Base-by-base conservation (phyloP, 1,140 invertebrate genomes). In the Ceratina japonica region DNA sequence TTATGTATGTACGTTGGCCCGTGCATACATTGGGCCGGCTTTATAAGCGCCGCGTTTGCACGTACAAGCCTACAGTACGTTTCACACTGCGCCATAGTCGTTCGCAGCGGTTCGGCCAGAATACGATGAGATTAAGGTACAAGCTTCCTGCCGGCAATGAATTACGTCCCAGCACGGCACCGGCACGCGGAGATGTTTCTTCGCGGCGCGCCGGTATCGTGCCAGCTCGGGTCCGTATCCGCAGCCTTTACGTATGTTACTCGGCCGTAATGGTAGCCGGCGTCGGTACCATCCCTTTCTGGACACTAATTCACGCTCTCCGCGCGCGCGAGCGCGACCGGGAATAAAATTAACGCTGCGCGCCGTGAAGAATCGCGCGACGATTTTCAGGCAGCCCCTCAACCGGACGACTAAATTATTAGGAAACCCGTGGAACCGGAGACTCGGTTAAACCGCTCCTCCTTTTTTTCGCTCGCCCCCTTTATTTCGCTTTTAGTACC, bases 121-220 rank as follows among this genome's bases (percentile, higher is more conserved):
- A 82, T 79, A 82, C 86, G 87, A 88, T 61, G 80, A 88, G 84
- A 89, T 88, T 88, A 87, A 88, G 81, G 84, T 88, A 86, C 87
- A 86, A 83, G 86, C 85, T 87, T 88, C 82, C 85, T 87, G 86
- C 79, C 77, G 86, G 78, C 86, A 82, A 87, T 89, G 86, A 89
- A 89, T 89, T 87, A 87, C 84, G 82, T 87, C 81, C 81, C 72
- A 65, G 75, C 81, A 81, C 74, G 68, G 62, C 79, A 70, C 59
- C 74, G 68, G 62, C 79, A 70, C 59, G 77, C 62, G 75, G 84
- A 83, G 86, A 85, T 87, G 86, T 87, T 87, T 84, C 85, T 87
- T 85, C 85, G 81, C 37, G 37, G 37, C 37, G 37, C 37, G 37
- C 68, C 61, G 80, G 84, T 85, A 85, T 85, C 84, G 84, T 75